Evolutionary conservation across 2,113 vertebrate species (phyloP).

Genomic region (Microcebus lehilahytsara): DNA sequence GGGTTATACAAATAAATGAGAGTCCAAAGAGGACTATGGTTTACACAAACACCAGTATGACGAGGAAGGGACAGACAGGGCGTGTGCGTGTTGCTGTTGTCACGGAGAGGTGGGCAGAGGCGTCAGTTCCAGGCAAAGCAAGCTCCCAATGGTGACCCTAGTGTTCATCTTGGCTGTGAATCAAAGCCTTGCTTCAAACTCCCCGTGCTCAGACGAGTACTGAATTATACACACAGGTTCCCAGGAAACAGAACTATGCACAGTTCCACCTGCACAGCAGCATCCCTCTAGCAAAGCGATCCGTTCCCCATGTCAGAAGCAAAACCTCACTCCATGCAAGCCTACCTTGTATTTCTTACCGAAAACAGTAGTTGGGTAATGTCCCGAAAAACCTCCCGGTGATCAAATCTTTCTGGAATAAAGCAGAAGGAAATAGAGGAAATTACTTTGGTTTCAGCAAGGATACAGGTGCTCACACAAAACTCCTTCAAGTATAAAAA

Average conservation of each 20-base stretch:
- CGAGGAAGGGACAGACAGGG: fast-evolving
- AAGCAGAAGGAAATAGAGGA: slow-evolving; percentile 52
- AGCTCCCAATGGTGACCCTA: not conserved
- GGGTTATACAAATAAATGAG: not conserved
- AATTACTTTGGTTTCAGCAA: slow-evolving; percentile 36
- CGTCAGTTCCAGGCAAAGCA: not conserved
- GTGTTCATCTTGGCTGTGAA: not conserved
- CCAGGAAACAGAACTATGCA: not conserved
- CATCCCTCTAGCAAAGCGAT: fast-evolving
- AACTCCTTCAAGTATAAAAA: not conserved
- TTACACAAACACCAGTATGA: not conserved
- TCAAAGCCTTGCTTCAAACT: not conserved
- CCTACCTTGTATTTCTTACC: slow-evolving; percentile 47
- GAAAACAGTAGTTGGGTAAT: not conserved
- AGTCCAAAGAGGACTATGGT: not conserved
- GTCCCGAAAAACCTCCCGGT: not conserved
- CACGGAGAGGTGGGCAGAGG: not conserved
- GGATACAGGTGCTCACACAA: not conserved
- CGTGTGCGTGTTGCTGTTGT: fast-evolving
- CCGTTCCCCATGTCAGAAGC: not conserved
- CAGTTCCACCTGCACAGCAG: too few species aligned
- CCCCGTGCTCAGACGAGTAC: not conserved
- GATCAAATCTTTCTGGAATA: slow-evolving; percentile 64
- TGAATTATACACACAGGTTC: not conserved
- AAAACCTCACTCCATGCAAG: not conserved